Evolutionary conservation across 2,797 vertebrate species (phyloP).

Genomic region (Microctenopoma lineatum): DNA sequence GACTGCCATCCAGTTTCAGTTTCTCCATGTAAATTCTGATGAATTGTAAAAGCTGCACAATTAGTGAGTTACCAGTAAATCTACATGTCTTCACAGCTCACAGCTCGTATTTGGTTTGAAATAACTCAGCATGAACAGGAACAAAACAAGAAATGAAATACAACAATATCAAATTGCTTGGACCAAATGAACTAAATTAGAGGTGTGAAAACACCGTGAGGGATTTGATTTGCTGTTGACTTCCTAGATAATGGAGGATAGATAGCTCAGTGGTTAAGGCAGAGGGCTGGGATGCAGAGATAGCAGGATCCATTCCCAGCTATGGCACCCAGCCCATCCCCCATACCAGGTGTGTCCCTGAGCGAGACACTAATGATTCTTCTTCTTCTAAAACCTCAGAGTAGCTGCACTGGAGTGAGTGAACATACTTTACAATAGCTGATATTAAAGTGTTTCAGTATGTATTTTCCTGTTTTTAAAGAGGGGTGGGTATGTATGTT

Average conservation of each 20-base stretch:
- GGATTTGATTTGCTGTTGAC: background rate
- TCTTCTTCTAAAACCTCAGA: background rate
- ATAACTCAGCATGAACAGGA: background rate
- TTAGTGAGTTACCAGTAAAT: background rate
- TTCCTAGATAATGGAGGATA: background rate
- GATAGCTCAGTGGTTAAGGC: too few species aligned
- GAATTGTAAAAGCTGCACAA: background rate
- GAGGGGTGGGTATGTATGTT: slow-evolving; percentile 24
- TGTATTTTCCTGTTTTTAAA: slow-evolving; percentile 18
- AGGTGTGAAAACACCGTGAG: slow-evolving; percentile 3
- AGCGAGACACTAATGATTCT: too few species aligned
- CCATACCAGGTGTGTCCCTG: too few species aligned
- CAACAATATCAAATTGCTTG: background rate
- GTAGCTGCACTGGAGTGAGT: background rate
- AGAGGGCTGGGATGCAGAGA: too few species aligned
- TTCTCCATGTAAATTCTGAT: too few species aligned
- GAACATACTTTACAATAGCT: background rate
- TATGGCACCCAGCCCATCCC: too few species aligned
- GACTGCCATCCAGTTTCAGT: too few species aligned
- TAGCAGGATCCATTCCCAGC: too few species aligned
- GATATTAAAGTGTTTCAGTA: slow-evolving; percentile 7
- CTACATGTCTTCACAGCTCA: background rate
- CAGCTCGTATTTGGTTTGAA: background rate
- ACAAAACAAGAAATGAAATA: background rate
- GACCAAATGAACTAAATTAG: background rate